phyloP scores from a whole-genome alignment of 2,888 invertebrate genomes.

The Bruchidius siliquastri region DNA sequence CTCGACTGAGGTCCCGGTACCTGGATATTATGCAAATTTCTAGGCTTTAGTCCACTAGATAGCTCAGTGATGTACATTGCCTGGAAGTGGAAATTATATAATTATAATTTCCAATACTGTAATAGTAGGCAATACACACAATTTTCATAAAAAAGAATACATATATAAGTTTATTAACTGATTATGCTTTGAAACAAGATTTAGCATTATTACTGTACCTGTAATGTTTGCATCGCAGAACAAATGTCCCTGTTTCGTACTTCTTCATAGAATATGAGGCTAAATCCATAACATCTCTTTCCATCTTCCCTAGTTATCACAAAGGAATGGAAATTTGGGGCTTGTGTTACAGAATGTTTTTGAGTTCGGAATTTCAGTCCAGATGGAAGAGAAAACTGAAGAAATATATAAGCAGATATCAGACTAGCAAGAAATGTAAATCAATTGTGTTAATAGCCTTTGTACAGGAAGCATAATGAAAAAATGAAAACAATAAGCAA shows the following conservation, averaged over 20 bases:
- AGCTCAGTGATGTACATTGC: slow-evolving; percentile 88
- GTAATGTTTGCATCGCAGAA: slow-evolving; percentile 92
- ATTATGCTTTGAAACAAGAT: no score
- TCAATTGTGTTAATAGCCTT: no score
- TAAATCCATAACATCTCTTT: slow-evolving; percentile 88
- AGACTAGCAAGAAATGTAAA: background rate
- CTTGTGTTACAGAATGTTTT: slow-evolving; percentile 72
- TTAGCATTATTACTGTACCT: slow-evolving; percentile 59
- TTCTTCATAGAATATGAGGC: slow-evolving; percentile 94
- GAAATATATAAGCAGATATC: slow-evolving; percentile 10
- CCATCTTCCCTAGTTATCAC: slow-evolving; percentile 97
- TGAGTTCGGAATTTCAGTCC: slow-evolving; percentile 94
- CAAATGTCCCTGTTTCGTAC: slow-evolving; percentile 89
- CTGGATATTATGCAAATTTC: slow-evolving; percentile 55
- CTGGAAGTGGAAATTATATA: slow-evolving; percentile 45
- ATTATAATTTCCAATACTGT: no score
- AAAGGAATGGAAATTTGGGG: slow-evolving; percentile 92
- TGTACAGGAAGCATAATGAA: no score
- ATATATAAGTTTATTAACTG: background rate
- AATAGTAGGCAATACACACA: slow-evolving; percentile 2
- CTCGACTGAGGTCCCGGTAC: slow-evolving; percentile 68
- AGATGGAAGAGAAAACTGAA: slow-evolving; percentile 87
- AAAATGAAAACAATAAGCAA: no score
- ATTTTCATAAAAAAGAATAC: background rate
- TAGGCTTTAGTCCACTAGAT: slow-evolving; percentile 72